Percentiles rank a stretch among this genome's conserved stretches.
Evolutionary conservation across 2,113 vertebrate species (phyloP).

Genomic region (Ptychochromis oligacanthus): DNA sequence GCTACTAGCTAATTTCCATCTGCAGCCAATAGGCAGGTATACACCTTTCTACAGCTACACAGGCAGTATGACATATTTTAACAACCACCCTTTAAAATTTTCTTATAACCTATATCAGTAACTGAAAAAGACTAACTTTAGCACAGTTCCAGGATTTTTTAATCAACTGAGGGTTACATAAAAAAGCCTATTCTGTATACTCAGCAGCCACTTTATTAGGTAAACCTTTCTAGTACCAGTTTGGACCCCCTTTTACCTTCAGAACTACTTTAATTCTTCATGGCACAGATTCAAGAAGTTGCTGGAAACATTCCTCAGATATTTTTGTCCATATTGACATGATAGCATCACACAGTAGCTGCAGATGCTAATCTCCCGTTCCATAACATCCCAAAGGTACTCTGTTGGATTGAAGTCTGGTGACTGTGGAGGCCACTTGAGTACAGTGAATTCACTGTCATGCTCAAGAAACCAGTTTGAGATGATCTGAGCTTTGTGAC

Average conservation of each 20-base stretch:
- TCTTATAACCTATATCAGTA: background rate
- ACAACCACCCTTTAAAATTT: background rate
- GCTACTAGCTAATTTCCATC: background rate
- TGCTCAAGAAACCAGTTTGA: background rate
- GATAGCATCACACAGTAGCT: no score
- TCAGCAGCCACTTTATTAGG: background rate
- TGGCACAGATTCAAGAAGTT: background rate
- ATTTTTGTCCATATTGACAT: no score
- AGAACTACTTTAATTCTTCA: background rate
- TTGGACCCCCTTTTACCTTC: background rate
- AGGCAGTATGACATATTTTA: background rate
- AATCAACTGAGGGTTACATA: background rate
- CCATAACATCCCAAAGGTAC: no score
- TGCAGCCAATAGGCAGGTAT: background rate
- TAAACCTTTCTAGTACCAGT: background rate
- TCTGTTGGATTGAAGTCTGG: background rate
- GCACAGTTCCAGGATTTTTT: background rate
- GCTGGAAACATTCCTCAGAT: background rate
- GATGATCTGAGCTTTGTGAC: no score
- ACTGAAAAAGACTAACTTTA: background rate
- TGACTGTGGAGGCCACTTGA: background rate
- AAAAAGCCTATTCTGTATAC: background rate
- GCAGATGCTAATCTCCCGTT: no score
- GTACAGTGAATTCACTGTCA: background rate
- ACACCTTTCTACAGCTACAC: background rate